Evolutionary conservation across 35 echinoderm and acorn worm species (phyloP), one percentile per base, ranked within the genome.

Genomic region (Antedon bifida): DNA sequence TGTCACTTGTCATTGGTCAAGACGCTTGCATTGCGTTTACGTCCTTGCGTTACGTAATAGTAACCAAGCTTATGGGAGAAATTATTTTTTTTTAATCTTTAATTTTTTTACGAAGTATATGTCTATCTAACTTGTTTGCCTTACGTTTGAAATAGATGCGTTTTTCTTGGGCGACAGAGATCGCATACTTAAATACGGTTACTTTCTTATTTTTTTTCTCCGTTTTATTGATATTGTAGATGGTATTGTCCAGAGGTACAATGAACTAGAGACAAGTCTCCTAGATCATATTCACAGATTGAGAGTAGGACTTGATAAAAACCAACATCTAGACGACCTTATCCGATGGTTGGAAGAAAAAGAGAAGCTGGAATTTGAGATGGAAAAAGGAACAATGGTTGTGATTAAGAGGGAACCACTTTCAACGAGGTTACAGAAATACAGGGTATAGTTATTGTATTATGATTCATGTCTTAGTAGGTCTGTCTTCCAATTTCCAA

Each of bases 341-440:
- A 84, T 92, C 12, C 74, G 85, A 36, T 97, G 94, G 94, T 85
- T 97, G 90, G 90, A 92, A 46, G 87, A 92, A 45, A 90, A 87
- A 29, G 94, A 97, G 39, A 30, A 85, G 30, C 79, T 89, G n/a
- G 90, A 92, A 9, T 82, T 86, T 79, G 89, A 88, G 90, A 90
- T 97, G 94, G 94, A 92, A 34, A 87, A 89, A 28, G 94, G 90
- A 5, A 92, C 94, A 0, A 74, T 92, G 78, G 86, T 97, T 56
- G 79, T 89, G 19, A 86, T 90, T 74, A 88, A 97, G 88, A 97
- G 86, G 82, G 88, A 97, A 34, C 90, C 94, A 29, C 90, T 97
- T 10, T 82, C 77, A 5, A 78, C 90, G 39, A 92, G 89, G 78
- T 79, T 89, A 30, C 74, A 97, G 36, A 84, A 97, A 81, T 87